Evolutionary conservation across 1,140 invertebrate genomes (phyloP), one percentile per base, ranked within the genome.

Genomic region (Bilobella aurantiaca): DNA sequence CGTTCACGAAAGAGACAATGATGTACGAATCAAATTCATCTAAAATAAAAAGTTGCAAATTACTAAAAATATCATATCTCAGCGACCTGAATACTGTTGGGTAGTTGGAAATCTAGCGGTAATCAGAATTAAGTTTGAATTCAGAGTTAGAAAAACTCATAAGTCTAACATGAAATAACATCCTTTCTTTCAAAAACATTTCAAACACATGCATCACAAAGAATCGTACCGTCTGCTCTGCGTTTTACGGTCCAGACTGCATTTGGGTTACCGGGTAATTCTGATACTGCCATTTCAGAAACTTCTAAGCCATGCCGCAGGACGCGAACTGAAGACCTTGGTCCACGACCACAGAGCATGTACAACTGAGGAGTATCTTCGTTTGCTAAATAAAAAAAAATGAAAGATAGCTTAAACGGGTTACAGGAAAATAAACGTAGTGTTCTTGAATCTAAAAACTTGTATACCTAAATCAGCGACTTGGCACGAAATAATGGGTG

Each of bases 1-100:
- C 8, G 81, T 99, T 99, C 42, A 98, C 90, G 86, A 99, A 99
- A 49, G 96, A 99, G 69, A 99, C 97, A 78, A 99, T 96, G 82
- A 99, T 99, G 81, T 99, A 99, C 49, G 96, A 92, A 86, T 99
- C 97, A 85, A 84, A 98, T 77, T 95, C 90, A 81, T 97, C 94
- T 96, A 85, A 68, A 89, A 88, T n/a, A n/a, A n/a, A n/a, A n/a
- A n/a, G n/a, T n/a, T n/a, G n/a, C n/a, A n/a, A n/a, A n/a, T n/a
- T n/a, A n/a, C n/a, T n/a, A n/a, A n/a, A n/a, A n/a, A n/a, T n/a
- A n/a, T n/a, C n/a, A n/a, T n/a, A n/a, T n/a, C n/a, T n/a, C n/a
- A n/a, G n/a, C n/a, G n/a, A n/a, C n/a, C n/a, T n/a, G n/a, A n/a
- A n/a, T n/a, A n/a, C n/a, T n/a, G n/a, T n/a, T n/a, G n/a, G n/a